Evolutionary conservation across 2,113 vertebrate species (phyloP).

Genomic region (Trogon surrucura): DNA sequence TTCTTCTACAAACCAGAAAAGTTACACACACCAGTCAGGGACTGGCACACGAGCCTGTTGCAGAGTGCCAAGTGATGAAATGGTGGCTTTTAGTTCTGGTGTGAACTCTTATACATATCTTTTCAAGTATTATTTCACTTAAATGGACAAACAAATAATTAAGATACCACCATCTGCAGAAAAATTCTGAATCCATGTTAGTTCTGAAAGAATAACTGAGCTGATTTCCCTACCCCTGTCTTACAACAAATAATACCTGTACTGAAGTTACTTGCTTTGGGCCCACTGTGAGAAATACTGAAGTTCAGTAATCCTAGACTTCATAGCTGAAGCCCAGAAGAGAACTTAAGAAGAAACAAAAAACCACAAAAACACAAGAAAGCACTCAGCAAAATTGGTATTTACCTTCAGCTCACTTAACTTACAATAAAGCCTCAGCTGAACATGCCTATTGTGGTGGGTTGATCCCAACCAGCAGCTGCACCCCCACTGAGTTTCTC

Average conservation of each 20-base stretch:
- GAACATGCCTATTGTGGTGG: too few species aligned
- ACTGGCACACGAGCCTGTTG: background rate
- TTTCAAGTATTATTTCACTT: background rate
- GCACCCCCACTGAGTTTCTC: background rate
- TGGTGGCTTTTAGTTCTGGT: background rate
- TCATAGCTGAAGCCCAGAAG: background rate
- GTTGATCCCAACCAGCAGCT: background rate
- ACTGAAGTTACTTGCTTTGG: background rate
- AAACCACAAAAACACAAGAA: background rate
- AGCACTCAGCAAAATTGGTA: background rate
- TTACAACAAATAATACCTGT: background rate
- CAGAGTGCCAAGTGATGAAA: background rate
- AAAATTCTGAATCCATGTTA: background rate
- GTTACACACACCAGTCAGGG: background rate
- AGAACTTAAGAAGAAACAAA: background rate
- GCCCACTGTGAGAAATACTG: background rate
- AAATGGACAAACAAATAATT: background rate
- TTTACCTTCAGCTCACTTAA: background rate
- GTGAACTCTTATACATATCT: background rate
- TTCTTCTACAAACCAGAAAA: background rate
- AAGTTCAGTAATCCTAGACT: background rate
- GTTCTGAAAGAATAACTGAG: background rate
- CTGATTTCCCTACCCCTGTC: background rate
- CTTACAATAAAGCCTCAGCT: background rate
- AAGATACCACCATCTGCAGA: background rate